Evolutionary conservation across 53 echinoderm and acorn worm genomes (phyloP).

Genomic region (Echinometra lucunter): DNA sequence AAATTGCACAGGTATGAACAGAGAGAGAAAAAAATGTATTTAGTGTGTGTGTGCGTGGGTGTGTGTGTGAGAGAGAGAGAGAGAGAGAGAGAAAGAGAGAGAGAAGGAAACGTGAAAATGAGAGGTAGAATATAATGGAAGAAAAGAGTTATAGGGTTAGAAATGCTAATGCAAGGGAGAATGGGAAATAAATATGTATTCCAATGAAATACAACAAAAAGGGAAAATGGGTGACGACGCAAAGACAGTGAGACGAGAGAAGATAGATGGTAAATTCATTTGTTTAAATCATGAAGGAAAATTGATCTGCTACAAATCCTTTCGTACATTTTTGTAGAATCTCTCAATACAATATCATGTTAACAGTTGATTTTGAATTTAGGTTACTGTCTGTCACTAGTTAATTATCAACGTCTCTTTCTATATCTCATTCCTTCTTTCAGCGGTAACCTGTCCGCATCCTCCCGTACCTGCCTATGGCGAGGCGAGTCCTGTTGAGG

Average conservation of each 20-base stretch:
- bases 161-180: neutral
- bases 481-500: neutral
- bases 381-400: too few species aligned
- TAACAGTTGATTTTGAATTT: too few species aligned
- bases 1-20: constrained; percentile 32
- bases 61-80: neutral
- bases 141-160: neutral
- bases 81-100: neutral
- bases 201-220: neutral
- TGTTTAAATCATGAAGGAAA: too few species aligned
- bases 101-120: neutral
- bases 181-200: neutral
- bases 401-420: neutral
- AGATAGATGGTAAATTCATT: too few species aligned
- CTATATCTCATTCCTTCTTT: neutral
- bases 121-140: neutral
- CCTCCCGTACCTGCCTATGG: constrained; percentile 54
- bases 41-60: neutral
- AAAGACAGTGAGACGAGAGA: too few species aligned
- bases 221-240: neutral
- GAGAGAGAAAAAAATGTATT: neutral
- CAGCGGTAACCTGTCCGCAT: neutral
- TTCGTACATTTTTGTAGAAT: too few species aligned
- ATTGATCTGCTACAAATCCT: too few species aligned
- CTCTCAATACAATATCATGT: too few species aligned